Conservation (phyloP, 2,888 invertebrate genomes). For the Aspidiotus destructor region DNA sequence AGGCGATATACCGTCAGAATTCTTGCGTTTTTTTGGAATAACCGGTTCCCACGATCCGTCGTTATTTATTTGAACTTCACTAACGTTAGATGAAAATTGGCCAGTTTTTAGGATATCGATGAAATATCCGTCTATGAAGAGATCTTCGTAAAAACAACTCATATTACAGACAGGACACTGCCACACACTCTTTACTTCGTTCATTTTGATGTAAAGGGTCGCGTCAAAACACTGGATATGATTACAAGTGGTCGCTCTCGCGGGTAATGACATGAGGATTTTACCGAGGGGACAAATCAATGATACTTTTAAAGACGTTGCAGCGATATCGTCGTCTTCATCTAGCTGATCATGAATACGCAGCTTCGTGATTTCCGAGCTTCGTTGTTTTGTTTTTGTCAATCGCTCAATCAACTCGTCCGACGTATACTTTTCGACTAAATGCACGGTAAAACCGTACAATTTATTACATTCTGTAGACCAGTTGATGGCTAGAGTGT, state of each 20-base stretch:
- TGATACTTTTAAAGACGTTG: conserved; percentile 41
- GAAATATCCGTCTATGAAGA: conserved; percentile 82
- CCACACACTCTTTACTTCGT: conserved; percentile 97
- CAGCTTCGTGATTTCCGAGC: conserved; percentile 53
- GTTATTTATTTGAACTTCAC: conserved; percentile 10
- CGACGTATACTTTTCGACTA: conserved; percentile 79
- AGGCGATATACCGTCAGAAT: not conserved
- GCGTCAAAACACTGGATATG: conserved; percentile 99
- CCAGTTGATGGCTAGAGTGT: conserved; percentile 84
- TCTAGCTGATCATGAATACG: conserved; percentile 4
- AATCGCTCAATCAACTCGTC: conserved; percentile 70
- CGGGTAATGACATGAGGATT: conserved; percentile 81
- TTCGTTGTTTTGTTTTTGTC: conserved; percentile 77
- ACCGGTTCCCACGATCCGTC: conserved; percentile 13
- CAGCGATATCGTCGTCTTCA: conserved; percentile 22
- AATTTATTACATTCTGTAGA: conserved; percentile 72
- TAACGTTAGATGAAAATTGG: not conserved
- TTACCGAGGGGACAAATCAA: conserved; percentile 89
- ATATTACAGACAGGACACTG: conserved; percentile 96
- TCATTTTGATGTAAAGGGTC: conserved; percentile 90
- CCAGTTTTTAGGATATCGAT: conserved; percentile 11
- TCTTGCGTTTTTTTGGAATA: conserved; percentile 17
- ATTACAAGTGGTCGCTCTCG: conserved; percentile 76
- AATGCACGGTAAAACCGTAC: conserved; percentile 74
- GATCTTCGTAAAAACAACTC: conserved; percentile 74